phyloP scores from a whole-genome alignment of 2,797 vertebrate species.

The Falco concolor region DNA sequence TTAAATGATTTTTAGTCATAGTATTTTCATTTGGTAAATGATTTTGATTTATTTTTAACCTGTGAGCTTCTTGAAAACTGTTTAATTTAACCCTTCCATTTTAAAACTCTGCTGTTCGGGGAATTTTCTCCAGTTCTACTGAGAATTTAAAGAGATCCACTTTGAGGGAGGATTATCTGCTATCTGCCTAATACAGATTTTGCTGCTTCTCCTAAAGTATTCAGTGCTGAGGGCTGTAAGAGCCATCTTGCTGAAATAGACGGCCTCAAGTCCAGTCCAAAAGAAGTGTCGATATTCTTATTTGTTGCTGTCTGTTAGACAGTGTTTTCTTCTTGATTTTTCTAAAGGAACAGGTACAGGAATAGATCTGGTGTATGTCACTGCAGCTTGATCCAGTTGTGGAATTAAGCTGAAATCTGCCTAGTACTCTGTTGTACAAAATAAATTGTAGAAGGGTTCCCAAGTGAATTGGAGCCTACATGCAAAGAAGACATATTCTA shows the following conservation, averaged over 20 bases:
- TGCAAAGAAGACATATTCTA: background rate
- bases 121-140: background rate
- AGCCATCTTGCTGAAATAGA: background rate
- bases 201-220: background rate
- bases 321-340: background rate
- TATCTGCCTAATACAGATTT: constrained; percentile 48
- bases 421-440: background rate
- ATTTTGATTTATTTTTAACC: background rate
- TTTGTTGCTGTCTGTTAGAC: background rate
- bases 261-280: background rate
- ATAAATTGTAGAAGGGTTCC: background rate
- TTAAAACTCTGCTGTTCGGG: background rate
- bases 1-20: background rate
- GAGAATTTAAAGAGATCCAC: constrained; percentile 19
- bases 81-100: background rate
- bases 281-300: background rate
- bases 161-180: constrained; percentile 38
- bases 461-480: background rate
- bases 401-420: background rate
- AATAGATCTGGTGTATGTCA: background rate
- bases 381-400: background rate
- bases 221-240: background rate
- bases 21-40: background rate
- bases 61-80: background rate
- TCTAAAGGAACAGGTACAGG: background rate